Evolutionary conservation across 2,797 vertebrate genomes (phyloP), one percentile per base, ranked within the genome.

Genomic region (Sorex maritimensis): DNA sequence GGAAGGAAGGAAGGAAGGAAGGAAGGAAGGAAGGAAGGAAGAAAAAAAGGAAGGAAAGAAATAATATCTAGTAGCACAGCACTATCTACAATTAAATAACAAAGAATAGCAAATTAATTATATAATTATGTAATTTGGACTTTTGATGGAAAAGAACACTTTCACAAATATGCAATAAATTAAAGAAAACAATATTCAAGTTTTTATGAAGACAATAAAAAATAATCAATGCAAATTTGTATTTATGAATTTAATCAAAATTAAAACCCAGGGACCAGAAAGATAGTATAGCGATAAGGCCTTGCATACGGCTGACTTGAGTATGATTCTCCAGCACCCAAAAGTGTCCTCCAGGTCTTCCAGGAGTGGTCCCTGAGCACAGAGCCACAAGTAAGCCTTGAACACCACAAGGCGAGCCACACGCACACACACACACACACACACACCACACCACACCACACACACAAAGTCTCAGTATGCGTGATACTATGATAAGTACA

Each of bases 211-310:
- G 0, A 81, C 8, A 68, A 87, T 69, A 69, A 80, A 82, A 88
- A 82, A 88, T 49, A 81, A 58, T 69, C 61, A 63, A 41, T 65
- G 46, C 82, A 90, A 80, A n/a, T 49, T 67, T 74, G 6, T 23
- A 63, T 79, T 79, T 71, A 81, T 77, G 14, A 52, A 67, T 49
- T 65, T 11, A 78, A 38, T 63, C 63, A 83, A 80, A 92, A 30
- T 44, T 58, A 85, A 90, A 87, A 81, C 13, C 52, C 17, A 38
- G 19, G 6, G 17, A 19, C 4, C 6, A 61, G 19, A 21, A 23
- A 61, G 58, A 17, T 61, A 61, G 17, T 21, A 61, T 6, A 19
- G 5, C 6, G 58, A 21, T 61, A 61, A 17, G 19, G 58, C 21
- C 58, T 19, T 61, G 21, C 58, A 61, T 7, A 61, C 19, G 23